Evolutionary conservation across 2,797 vertebrate genomes (phyloP), one percentile per base, ranked within the genome.

Genomic region (Dendrocincla tyrannina): DNA sequence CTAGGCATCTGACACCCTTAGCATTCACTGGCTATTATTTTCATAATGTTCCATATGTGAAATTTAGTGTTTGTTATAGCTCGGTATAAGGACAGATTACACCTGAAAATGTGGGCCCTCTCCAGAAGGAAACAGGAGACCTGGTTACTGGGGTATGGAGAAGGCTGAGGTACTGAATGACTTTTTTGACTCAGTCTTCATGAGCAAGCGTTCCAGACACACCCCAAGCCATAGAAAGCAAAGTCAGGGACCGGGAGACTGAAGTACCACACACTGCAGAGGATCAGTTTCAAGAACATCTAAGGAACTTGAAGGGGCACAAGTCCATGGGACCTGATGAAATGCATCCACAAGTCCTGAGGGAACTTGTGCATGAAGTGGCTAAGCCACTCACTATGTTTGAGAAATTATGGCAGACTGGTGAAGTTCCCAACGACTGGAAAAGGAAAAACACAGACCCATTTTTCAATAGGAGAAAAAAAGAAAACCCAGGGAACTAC

Each of bases 251-350:
- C 47, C 60, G 8, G 10, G 17, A 63, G 20, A 63, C 32, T 39
- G 9, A 27, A 60, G 59, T 68, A 11, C 2, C 25, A 33, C 53
- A 44, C 25, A 23, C 10, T 35, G 12, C 27, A 47, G 33, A 24
- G 44, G n/a, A 35, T 23, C 17, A 55, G 9, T 9, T 47, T 68
- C 0, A 0, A 62, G 41, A 55, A 13, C 13, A 60, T 62, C 41
- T 47, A 5, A 15, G 7, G 25, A 32, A 60, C 15, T 8, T 55
- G 33, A 68, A 41, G 41, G 30, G 33, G 9, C 20, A 35, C 0
- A 0, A 60, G 39, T 68, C 33, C 41, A 5, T 68, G 47, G 10
- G 25, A 32, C 14, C 14, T 35, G 25, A 41, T 60, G 33, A 60
- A 35, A 33, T 35, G 8, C 7, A 60, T 27, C 55, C 33, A 41